These are phyloP conservation scores for Volucella inflata DNA, from an alignment of 2,888 invertebrate species.

Conservation along the genomic window DNA sequence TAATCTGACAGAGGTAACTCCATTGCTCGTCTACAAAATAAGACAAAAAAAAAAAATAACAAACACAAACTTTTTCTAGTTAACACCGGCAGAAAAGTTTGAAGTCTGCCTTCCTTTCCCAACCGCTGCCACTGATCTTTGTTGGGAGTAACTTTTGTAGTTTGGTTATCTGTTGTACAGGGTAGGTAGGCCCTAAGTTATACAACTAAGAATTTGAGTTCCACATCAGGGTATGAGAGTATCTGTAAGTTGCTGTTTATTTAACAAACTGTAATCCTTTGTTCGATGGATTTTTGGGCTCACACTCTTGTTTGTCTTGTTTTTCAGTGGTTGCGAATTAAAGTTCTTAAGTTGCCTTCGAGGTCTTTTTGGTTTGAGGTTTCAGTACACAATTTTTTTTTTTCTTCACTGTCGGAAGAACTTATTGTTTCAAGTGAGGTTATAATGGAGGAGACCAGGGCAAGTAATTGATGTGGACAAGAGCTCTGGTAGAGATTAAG, in stretches of 20 bases:
- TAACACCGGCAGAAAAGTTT: constrained; percentile 28
- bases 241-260: constrained; percentile 55
- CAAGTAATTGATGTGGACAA: constrained; percentile 62
- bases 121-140: constrained; percentile 48
- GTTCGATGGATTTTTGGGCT: constrained; percentile 63
- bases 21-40: not conserved
- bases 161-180: constrained; percentile 59
- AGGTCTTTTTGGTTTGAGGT: constrained; percentile 29
- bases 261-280: constrained; percentile 70
- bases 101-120: constrained; percentile 19
- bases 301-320: constrained; percentile 62
- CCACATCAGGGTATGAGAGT: not conserved
- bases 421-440: constrained; percentile 44
- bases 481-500: constrained; percentile 44
- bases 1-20: constrained; percentile 47
- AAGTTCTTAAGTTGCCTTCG: constrained; percentile 60
- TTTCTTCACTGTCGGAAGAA: not conserved
- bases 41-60: not conserved
- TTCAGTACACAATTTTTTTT: not conserved
- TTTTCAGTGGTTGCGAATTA: constrained; percentile 21
- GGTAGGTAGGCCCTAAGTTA: not conserved
- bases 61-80: constrained; percentile 32
- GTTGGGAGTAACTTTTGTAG: constrained; percentile 33
- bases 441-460: constrained; percentile 1
- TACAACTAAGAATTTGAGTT: not conserved